These are phyloP conservation scores for Corvus hawaiiensis DNA, from an alignment of 2,113 vertebrate genomes.

Conservation along the genomic window DNA sequence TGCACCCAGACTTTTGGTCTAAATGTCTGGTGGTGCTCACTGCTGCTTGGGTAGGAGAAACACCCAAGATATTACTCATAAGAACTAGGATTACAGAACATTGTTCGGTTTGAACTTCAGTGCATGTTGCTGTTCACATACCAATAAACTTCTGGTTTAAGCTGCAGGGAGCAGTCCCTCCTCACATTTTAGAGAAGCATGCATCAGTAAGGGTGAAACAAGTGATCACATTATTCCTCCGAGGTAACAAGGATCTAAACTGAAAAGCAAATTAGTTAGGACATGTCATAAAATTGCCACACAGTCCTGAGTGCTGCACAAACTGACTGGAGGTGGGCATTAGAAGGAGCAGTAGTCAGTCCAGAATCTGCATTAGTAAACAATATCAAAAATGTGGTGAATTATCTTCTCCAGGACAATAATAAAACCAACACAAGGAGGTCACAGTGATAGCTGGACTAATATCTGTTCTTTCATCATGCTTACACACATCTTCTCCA, in stretches of 20 bases:
- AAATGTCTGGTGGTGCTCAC: background rate
- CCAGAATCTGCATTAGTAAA: background rate
- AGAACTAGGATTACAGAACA: background rate
- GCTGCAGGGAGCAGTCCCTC: background rate
- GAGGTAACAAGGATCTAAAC: background rate
- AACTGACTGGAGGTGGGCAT: background rate
- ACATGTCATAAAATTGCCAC: background rate
- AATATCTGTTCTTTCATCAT: background rate
- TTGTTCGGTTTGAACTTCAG: background rate
- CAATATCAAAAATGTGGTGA: background rate
- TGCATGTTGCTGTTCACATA: background rate
- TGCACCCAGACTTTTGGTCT: background rate
- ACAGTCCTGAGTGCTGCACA: background rate
- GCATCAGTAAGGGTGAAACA: background rate
- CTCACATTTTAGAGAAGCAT: background rate
- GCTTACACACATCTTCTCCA: background rate
- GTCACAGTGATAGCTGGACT: background rate
- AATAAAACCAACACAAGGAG: background rate
- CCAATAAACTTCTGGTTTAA: background rate
- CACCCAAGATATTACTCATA: background rate
- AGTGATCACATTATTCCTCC: background rate
- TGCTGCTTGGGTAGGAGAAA: background rate
- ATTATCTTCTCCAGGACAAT: background rate
- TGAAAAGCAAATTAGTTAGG: background rate
- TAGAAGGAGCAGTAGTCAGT: background rate